Conservation (phyloP, 2,113 vertebrate species). For the Nymphicus hollandicus region DNA sequence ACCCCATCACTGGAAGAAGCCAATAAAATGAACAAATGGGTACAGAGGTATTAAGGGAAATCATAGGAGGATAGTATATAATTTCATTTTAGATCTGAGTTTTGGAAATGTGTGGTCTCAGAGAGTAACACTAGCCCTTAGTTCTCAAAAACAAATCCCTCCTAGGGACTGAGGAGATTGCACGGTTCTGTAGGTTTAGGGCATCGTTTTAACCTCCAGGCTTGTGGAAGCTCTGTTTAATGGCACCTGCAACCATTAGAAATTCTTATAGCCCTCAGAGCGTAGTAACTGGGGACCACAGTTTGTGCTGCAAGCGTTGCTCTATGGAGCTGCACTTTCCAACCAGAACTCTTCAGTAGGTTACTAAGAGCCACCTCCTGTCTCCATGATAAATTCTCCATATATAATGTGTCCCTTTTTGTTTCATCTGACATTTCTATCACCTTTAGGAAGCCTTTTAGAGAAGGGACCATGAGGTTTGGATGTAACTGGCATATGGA, state of each 20-base stretch:
- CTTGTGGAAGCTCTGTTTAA: background rate
- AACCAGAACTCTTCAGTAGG: background rate
- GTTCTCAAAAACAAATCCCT: background rate
- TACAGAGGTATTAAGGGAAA: background rate
- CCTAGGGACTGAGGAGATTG: background rate
- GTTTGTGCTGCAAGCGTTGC: background rate
- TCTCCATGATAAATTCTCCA: conserved; percentile 9
- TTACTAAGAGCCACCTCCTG: background rate
- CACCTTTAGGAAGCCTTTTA: conserved; percentile 48
- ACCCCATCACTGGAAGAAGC: background rate
- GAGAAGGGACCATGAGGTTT: conserved; percentile 34
- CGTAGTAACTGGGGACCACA: background rate
- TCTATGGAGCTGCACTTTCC: background rate
- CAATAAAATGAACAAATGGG: background rate
- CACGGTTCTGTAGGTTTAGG: background rate
- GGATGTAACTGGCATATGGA: conserved; percentile 69
- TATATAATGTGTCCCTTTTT: conserved; percentile 14
- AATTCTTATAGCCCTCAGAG: background rate
- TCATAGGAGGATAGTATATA: background rate
- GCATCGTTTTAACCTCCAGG: background rate
- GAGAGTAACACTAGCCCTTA: background rate
- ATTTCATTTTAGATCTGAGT: background rate
- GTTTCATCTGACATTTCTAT: conserved; percentile 48
- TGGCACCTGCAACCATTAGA: conserved; percentile 1
- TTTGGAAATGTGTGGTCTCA: background rate